Conservation (phyloP, 2,888 invertebrate genomes). For the Andrena flavipes region DNA sequence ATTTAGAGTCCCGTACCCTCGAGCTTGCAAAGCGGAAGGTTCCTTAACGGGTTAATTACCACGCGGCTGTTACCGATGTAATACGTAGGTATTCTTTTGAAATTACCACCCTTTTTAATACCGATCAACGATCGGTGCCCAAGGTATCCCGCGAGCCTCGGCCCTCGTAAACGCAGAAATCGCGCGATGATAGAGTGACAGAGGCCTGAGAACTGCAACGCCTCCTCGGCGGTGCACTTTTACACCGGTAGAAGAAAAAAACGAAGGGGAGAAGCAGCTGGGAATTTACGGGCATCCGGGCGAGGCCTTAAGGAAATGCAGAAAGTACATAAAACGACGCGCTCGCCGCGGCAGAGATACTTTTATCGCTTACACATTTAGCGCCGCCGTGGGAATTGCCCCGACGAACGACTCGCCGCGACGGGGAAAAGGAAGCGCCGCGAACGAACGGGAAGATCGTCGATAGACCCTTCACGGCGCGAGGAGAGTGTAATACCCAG, state of each 20-base stretch:
- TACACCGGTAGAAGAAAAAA: neutral
- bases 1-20: neutral
- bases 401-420: conserved; percentile 57
- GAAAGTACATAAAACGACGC: conserved; percentile 70
- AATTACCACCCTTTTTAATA: too few relatives aligned
- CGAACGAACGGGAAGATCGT: conserved; percentile 19
- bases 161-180: conserved; percentile 30
- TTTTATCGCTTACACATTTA: conserved; percentile 75
- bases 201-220: conserved; percentile 21
- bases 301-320: conserved; percentile 68
- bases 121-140: conserved; percentile 6
- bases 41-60: too few relatives aligned
- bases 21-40: too few relatives aligned
- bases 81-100: neutral
- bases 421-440: conserved; percentile 35
- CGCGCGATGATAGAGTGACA: conserved; percentile 24
- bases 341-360: conserved; percentile 66
- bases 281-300: conserved; percentile 66
- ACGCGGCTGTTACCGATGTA: too few relatives aligned
- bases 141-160: neutral
- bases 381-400: conserved; percentile 68
- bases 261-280: conserved; percentile 1
- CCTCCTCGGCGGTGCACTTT: conserved; percentile 23
- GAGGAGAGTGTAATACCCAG: conserved; percentile 47
- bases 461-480: conserved; percentile 35